Evolutionary conservation across 2,113 vertebrate genomes (phyloP).

Genomic region (Procavia capensis): DNA sequence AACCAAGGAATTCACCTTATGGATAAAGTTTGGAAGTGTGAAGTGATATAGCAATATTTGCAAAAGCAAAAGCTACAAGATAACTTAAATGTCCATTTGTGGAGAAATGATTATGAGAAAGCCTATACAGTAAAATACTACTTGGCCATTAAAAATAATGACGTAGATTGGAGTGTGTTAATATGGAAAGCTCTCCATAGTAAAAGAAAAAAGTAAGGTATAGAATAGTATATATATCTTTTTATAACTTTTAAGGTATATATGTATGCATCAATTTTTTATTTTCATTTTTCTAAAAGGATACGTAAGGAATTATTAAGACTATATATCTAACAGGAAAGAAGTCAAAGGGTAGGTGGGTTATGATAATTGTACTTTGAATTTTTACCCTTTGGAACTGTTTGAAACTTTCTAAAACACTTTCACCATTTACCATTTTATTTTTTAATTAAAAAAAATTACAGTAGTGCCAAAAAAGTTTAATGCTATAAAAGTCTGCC

Average conservation of each 20-base stretch:
- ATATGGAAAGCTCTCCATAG: not conserved
- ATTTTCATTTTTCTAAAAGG: not conserved
- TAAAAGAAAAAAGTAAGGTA: not conserved
- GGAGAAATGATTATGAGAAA: conserved; percentile 19
- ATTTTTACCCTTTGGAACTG: not conserved
- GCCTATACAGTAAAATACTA: not conserved
- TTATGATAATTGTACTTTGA: not conserved
- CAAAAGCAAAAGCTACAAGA: conserved; percentile 8
- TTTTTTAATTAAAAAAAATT: conserved; percentile 1
- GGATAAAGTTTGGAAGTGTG: not conserved
- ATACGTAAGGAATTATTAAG: conserved; percentile 10
- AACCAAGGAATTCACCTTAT: not conserved
- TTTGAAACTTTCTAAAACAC: not conserved
- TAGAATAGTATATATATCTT: not conserved
- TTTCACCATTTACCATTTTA: not conserved
- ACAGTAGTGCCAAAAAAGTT: not conserved
- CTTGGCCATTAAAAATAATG: not conserved
- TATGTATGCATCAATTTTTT: not conserved
- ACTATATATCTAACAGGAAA: not conserved
- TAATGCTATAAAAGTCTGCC: not conserved
- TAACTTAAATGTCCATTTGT: not conserved
- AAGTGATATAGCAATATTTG: not conserved
- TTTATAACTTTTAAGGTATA: not conserved
- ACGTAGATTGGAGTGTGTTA: not conserved
- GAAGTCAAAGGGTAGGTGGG: not conserved